Evolutionary conservation across 2,888 invertebrate genomes (phyloP), one percentile per base, ranked within the genome.

Genomic region (Syrista parreyssii): DNA sequence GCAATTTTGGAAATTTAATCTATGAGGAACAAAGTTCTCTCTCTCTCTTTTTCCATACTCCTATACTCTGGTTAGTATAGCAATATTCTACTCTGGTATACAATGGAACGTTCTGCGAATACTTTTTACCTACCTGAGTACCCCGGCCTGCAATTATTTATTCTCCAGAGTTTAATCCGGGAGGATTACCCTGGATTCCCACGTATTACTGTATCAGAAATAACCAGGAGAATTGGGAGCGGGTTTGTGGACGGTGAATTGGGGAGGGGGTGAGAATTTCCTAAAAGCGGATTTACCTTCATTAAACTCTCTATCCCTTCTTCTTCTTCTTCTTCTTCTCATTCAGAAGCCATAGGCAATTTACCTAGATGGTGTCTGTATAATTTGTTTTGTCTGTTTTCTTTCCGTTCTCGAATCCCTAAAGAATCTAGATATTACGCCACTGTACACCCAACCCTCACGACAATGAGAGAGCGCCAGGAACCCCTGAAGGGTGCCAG

Each of bases 381-480:
- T 55, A 55, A 23, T 55, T 55, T 55, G 12, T 4, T 55, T 55
- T 55, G 23, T 15, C 6, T 9, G 6, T 55, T 55, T 55, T 55
- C 23, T 23, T 55, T 15, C 23, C 23, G 55, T 55, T 55, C 55
- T 55, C 23, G 55, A 55, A 23, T 55, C 55, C 55, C 23, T 15
- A 55, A 55, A 55, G 55, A 55, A 55, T 23, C 55, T 55, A 55
- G 23, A 55, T 55, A 1, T 23, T 55, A 55, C 55, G 55, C 55
- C 55, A 55, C 9, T 55, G 55, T 2, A 55, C 23, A 55, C 9
- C 55, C 55, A 55, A 55, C 55, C 55, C 23, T 55, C 55, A 23
- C 55, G 55, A 55, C 55, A 55, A 55, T 55, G 55, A 80, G 79
- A 79, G 80, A 80, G 82, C 82, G 80, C 80, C 80, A 68, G 81